Base-by-base conservation (phyloP, 53 echinoderm and acorn worm genomes). In the Pentamera pediparva region DNA sequence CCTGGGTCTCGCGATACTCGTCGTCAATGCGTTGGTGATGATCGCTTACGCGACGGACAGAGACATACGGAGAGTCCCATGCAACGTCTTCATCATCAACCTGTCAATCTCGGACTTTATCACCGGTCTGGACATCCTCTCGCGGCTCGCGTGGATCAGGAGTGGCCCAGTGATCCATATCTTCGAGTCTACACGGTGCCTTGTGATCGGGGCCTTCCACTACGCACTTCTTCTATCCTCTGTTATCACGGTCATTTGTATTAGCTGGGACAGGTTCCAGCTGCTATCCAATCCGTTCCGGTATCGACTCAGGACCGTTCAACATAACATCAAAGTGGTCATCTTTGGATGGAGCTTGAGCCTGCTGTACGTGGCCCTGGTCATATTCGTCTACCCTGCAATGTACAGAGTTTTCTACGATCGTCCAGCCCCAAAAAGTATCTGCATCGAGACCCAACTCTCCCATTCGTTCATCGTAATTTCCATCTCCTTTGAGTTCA, bases 71-170 rank as follows among this genome's bases (percentile, higher is more conserved):
- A 61, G 61, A 8, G 32, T 61, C 32, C 61, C 61, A 3, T 32
- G 32, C 2, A 61, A 61, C 34, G 28, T 30, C 32, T 61, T 61
- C n/a, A 35, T 61, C 12, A 8, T 61, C 2, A 30, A 61, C n/a
- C 61, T 61, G 19, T 61, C 61, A 3, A 61, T 61, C 34, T 61
- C 61, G 34, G 35, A 61, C 35, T 26, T 61, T 17, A 3, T 61
- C 5, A 61, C 18, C 2, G 61, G 61, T 30, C 36, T 61, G 31
- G 61, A 9, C 30, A 20, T 13, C 5, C 12, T 61, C 32, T 3
- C 17, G 6, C 28, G 12, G 11, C 34, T 61, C 34, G 35, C 32
- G 1, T 61, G 61, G 61, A 30, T 32, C 30, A 35, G 13, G 12
- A 10, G 18, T 8, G 61, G 34, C 11, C 29, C 29, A 20, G 2